Evolutionary conservation across 2,797 vertebrate genomes (phyloP), one percentile per base, ranked within the genome.

Genomic region (Antennarius maculatus): DNA sequence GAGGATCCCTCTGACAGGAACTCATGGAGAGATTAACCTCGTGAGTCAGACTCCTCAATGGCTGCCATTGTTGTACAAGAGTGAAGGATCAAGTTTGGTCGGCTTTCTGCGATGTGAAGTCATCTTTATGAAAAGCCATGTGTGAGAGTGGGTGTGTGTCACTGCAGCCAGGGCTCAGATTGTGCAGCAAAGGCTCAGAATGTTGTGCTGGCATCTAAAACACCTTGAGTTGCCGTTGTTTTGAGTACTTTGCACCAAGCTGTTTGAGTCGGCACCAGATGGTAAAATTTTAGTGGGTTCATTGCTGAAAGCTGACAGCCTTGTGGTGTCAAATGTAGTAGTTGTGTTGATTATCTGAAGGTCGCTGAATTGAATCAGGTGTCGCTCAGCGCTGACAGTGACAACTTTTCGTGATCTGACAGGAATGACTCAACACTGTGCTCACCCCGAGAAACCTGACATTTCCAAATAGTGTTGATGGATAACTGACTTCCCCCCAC

Each of bases 11-110:
- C 48, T 43, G 55, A 79, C 59, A 80, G 68, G 61, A 77, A 66
- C 18, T 56, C 6, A 39, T 74, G 61, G 48, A 69, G 69, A 76
- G 65, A 58, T 79, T 71, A 59, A 56, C 39, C 53, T 52, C 15
- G 41, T 73, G 77, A 85, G 59, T 86, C 80, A 71, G 49, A 48
- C 61, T 55, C 51, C 3, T 87, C 76, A 87, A 81, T 71, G 53
- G 56, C 50, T 55, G 75, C 64, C 60, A 78, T 84, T 89, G 85
- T 91, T 67, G n/a, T 50, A 15, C 12, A 61, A 13, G 53, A 83
- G 61, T 66, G 54, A 83, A 85, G 69, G 61, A 90, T 89, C 83
- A 52, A 84, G 86, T 90, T 86, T 78, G 86, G 85, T 87, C 72
- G 76, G 74, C 78, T 91, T 81, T 81, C 72, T 72, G 48, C 4